Evolutionary conservation across 2,888 invertebrate genomes (phyloP), one percentile per base, ranked within the genome.

Genomic region (Frankliniella intonsa): DNA sequence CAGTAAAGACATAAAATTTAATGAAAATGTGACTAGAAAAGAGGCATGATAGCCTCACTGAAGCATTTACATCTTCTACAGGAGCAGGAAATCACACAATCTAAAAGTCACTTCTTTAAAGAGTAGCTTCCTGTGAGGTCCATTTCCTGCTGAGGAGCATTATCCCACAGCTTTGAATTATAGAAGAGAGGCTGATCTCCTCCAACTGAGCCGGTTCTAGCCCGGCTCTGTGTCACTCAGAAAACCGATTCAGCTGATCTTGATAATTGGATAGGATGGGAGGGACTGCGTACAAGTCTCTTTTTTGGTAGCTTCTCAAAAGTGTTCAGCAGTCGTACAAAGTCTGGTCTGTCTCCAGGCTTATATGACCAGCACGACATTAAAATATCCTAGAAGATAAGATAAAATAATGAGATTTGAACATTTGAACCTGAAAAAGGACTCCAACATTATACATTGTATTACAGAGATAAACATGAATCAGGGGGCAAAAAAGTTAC

Each of bases 311-410:
- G 91, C 88, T 95, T 94, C 87, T 97, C 96, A 83, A 99, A 91
- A 83, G 93, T 93, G 84, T 89, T 89, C 85, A 96, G 91, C 83
- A 99, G 90, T 84, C 93, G 92, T 82, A 94, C 92, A 89, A 99
- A 99, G 88, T 97, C 96, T 0, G 97, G 97, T 84, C 99, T 92
- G 87, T 97, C 95, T 82, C 91, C 90, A 10, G 94, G 90, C 83
- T 93, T 93, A 88, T 93, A 97, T 83, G 96, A 93, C 99, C 99
- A 99, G 89, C 99, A 99, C 85, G 94, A 90, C 95, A 98, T 97
- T 85, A 99, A 90, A 86, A 99, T 96, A 87, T 99, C 98, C 96
- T 97, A 87, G 17, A 88, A 87, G 84, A 83, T 84, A 82, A 62
- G 62, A 62, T 8, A 12, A 55, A 55, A 12, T n/a, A 62, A 62